These are phyloP conservation scores for Leptodactylus fallax DNA, from an alignment of 2,797 vertebrate species.

Conservation along the genomic window DNA sequence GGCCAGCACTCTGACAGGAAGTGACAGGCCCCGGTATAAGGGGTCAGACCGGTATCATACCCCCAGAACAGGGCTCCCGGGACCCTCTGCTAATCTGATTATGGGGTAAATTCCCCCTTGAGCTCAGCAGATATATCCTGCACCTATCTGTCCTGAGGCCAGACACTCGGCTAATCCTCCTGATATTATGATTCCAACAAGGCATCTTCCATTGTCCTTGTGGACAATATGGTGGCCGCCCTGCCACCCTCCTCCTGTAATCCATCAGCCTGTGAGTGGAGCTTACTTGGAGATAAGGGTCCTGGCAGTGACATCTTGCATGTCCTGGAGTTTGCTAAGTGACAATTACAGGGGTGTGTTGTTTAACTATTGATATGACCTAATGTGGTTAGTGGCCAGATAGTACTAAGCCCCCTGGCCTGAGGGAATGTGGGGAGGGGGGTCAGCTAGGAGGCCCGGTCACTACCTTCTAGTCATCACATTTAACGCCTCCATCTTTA, in stretches of 20 bases:
- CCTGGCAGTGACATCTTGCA: background rate
- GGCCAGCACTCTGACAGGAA: background rate
- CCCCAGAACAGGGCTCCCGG: too few species aligned
- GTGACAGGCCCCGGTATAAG: background rate
- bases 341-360: background rate
- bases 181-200: background rate
- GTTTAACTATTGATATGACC: background rate
- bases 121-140: background rate
- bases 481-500: too few species aligned
- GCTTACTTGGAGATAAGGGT: background rate
- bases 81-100: background rate
- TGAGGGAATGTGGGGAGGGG: background rate
- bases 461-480: too few species aligned
- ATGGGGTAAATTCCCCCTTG: background rate
- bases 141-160: background rate
- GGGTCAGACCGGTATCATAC: too few species aligned
- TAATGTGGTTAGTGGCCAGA: background rate
- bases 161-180: background rate
- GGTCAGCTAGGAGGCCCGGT: too few species aligned
- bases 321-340: slow-evolving; percentile 1
- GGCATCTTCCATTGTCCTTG: background rate
- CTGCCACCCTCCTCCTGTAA: background rate
- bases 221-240: background rate
- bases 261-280: background rate
- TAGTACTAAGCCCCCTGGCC: background rate